Percentiles rank a stretch among this genome's conserved stretches.
Evolutionary conservation across 2,797 vertebrate species (phyloP).

Genomic region (Syngnathus acus): DNA sequence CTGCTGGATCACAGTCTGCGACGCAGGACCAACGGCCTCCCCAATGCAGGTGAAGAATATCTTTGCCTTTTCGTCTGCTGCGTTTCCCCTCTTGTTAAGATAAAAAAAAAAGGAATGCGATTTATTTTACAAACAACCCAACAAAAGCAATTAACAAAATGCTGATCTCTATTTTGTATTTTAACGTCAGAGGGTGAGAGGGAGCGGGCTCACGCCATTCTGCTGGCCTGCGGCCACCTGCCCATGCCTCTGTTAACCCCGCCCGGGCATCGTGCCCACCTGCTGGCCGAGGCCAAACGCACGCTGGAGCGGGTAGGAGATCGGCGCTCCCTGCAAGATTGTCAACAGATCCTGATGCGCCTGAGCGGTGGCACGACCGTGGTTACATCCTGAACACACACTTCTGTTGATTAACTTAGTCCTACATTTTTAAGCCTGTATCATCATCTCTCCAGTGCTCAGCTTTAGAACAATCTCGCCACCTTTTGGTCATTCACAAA

Average conservation of each 20-base stretch:
- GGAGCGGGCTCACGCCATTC: slow-evolving; percentile 89
- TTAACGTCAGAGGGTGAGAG: slow-evolving; percentile 67
- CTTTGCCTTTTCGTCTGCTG: background rate
- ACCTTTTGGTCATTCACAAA: slow-evolving; percentile 28
- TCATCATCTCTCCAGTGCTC: background rate
- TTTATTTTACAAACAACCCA: too few species aligned
- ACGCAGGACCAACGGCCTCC: slow-evolving; percentile 65
- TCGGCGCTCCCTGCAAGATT: slow-evolving; percentile 87
- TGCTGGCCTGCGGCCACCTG: slow-evolving; percentile 91
- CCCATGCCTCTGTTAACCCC: slow-evolving; percentile 91
- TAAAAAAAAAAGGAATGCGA: too few species aligned
- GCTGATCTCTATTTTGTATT: slow-evolving; percentile 4
- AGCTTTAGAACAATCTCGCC: slow-evolving; percentile 28
- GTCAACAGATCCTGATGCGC: slow-evolving; percentile 91
- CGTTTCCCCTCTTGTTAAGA: too few species aligned
- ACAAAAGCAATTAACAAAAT: too few species aligned
- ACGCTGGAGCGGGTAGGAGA: slow-evolving; percentile 95
- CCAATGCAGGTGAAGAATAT: slow-evolving; percentile 46
- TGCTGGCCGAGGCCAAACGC: slow-evolving; percentile 91
- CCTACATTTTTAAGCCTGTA: background rate
- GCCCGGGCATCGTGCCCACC: slow-evolving; percentile 83
- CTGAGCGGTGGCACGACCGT: slow-evolving; percentile 90
- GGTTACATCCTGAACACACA: slow-evolving; percentile 76
- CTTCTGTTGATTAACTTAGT: background rate
- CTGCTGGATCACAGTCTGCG: slow-evolving; percentile 93